Conservation (phyloP, 1,140 invertebrate species). For the Daktulosphaira vitifoliae region DNA sequence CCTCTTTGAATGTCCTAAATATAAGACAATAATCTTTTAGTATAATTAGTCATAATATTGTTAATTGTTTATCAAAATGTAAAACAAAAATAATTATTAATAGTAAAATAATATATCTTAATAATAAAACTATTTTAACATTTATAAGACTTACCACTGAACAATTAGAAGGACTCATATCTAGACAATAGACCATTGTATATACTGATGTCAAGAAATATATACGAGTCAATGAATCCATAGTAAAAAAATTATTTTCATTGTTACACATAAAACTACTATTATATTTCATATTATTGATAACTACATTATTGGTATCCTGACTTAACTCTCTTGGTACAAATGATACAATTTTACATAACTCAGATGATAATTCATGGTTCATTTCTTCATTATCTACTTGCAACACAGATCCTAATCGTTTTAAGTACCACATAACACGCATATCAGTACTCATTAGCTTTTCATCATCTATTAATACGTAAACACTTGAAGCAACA, state of each 20-base stretch:
- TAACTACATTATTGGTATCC: background rate
- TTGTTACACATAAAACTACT: too few species aligned
- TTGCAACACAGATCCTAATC: background rate
- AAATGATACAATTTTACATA: constrained; percentile 14
- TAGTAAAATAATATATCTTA: too few species aligned
- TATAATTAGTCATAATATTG: background rate
- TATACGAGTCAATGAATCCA: constrained; percentile 32
- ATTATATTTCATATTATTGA: too few species aligned
- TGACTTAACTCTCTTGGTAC: background rate
- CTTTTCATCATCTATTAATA: background rate
- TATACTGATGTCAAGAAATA: constrained; percentile 42
- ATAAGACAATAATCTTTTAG: constrained; percentile 13
- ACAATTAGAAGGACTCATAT: constrained; percentile 69
- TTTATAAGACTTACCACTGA: constrained; percentile 49
- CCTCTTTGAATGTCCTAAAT: constrained; percentile 54
- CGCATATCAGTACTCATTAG: constrained; percentile 11
- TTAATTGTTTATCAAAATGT: too few species aligned
- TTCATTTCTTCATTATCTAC: background rate
- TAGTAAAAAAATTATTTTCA: background rate
- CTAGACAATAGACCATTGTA: constrained; percentile 55
- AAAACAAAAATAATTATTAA: too few species aligned
- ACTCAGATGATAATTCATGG: background rate
- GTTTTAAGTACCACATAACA: constrained; percentile 21
- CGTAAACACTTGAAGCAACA: background rate
- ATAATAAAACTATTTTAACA: too few species aligned